Evolutionary conservation across 2,797 vertebrate species (phyloP).

Genomic region (Coregonus sp.): DNA sequence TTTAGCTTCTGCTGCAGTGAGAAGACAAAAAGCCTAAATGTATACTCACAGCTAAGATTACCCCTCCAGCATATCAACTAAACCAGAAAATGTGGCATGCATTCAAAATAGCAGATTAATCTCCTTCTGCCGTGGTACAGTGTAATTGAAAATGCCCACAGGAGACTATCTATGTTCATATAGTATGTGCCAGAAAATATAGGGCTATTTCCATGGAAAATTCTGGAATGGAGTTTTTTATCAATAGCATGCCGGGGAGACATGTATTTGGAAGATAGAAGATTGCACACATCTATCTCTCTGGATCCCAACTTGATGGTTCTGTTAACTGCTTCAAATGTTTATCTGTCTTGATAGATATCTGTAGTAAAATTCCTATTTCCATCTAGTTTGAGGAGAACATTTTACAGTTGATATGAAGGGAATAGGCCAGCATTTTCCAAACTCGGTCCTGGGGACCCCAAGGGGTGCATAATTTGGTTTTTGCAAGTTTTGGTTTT

Average conservation of each 20-base stretch:
- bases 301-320: constrained; percentile 41
- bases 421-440: not conserved
- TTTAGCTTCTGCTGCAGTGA: constrained; percentile 50
- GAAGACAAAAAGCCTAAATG: constrained; percentile 61
- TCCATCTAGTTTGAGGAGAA: constrained; percentile 25
- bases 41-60: constrained; percentile 60
- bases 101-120: constrained; percentile 78
- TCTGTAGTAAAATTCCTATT: constrained; percentile 34
- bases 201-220: constrained; percentile 52
- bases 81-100: constrained; percentile 72
- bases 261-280: constrained; percentile 34
- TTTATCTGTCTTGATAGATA: constrained; percentile 52
- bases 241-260: constrained; percentile 44
- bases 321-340: constrained; percentile 38
- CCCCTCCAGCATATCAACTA: constrained; percentile 69
- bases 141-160: constrained; percentile 77
- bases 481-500: too few relatives aligned
- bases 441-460: too few relatives aligned
- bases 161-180: constrained; percentile 64
- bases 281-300: not conserved
- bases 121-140: constrained; percentile 56
- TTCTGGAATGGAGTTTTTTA: constrained; percentile 37
- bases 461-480: too few relatives aligned
- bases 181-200: constrained; percentile 52
- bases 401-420: constrained; percentile 22